Evolutionary conservation across 2,888 invertebrate genomes (phyloP).

Genomic region (Pediacus dermestoides): DNA sequence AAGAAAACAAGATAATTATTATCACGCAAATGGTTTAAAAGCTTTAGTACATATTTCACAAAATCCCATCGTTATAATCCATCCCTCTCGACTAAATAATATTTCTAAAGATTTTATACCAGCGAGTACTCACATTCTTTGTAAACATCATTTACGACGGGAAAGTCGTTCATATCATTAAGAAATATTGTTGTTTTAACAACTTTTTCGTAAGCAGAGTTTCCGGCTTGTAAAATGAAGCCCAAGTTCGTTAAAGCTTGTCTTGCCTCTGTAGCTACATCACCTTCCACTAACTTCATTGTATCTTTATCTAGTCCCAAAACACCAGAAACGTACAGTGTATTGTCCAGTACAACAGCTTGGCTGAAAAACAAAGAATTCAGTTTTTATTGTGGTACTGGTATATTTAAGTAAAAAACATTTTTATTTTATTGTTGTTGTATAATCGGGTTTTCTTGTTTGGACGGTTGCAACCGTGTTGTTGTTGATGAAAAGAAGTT

Average conservation of each 20-base stretch:
- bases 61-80: no score
- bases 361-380: conserved; percentile 57
- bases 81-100: no score
- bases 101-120: conserved; percentile 1
- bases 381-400: conserved; percentile 3
- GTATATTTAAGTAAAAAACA: no score
- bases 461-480: no score
- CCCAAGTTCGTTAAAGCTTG: conserved; percentile 77
- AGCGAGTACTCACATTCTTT: conserved; percentile 77
- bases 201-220: conserved; percentile 69
- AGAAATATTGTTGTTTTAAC: conserved; percentile 86
- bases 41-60: no score
- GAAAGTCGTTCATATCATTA: conserved; percentile 75
- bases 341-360: conserved; percentile 79
- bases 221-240: conserved; percentile 69
- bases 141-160: conserved; percentile 78
- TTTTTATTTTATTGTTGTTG: no score
- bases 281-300: conserved; percentile 69
- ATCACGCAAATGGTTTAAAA: no score
- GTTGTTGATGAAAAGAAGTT: conserved; percentile 1
- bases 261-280: conserved; percentile 68
- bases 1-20: no score
- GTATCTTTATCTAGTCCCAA: conserved; percentile 72
- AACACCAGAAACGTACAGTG: conserved; percentile 84
- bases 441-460: no score